Evolutionary conservation across 2,888 invertebrate genomes (phyloP), one percentile per base, ranked within the genome.

Genomic region (Idaea aversata): DNA sequence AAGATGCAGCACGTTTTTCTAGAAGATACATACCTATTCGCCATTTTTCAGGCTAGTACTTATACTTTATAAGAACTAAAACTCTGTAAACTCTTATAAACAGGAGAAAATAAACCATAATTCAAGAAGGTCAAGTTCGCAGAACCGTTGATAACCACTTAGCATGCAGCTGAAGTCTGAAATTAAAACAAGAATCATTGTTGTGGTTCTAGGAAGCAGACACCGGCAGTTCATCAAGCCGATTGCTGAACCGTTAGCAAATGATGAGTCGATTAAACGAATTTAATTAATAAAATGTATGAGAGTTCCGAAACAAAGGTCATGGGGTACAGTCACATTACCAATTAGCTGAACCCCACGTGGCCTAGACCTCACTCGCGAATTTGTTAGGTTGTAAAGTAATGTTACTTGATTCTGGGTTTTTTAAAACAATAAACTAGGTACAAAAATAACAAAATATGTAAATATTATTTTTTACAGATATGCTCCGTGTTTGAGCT

Each of bases 171-270:
- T 77, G 63, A 38, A 59, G 25, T 15, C 70, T 67, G 76, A 77
- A 80, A 80, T 72, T 74, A 75, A 25, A 82, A 84, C 80, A 86
- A 84, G 78, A 76, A 75, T 72, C 81, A 77, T 79, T 83, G 84
- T 84, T 76, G 67, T 59, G 65, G 65, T 86, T 86, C 85, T 75
- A 63, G 74, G 85, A 84, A 86, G 75, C 71, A 67, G 65, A 72
- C 70, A 71, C 69, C 72, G 71, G 68, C 65, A 47, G 47, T 47
- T 47, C 47, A 47, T 47, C 47, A 47, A 47, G 47, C 13, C 47
- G 47, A 47, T 47, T 47, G 47, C 47, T 47, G 47, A 10, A 47
- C 47, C 47, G 47, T 47, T 47, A 47, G 47, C 47, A 10, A 25
- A 47, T 47, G 47, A 47, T 47, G 47, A 7, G 13, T 47, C 47